Percentiles rank a stretch among this genome's conserved stretches.
phyloP scores from a whole-genome alignment of 2,888 invertebrate genomes.

The Cerceris rybyensis region DNA sequence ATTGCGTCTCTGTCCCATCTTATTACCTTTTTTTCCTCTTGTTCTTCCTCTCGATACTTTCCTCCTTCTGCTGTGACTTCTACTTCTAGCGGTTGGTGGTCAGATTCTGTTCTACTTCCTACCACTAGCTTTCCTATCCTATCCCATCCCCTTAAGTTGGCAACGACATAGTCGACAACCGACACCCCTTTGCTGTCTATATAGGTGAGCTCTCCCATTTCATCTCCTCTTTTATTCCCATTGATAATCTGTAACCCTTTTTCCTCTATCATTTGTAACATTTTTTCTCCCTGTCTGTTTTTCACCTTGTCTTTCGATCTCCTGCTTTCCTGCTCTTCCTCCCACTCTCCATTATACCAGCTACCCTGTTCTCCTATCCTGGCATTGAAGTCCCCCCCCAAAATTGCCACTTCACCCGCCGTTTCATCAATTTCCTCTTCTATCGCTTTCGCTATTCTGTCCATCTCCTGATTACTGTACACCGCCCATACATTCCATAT shows the following conservation, averaged over 20 bases:
- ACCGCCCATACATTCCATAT: neutral
- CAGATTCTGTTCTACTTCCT: neutral
- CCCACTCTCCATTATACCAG: neutral
- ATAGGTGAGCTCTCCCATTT: constrained; percentile 8
- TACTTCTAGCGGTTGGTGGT: constrained; percentile 1
- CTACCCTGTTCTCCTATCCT: constrained; percentile 5
- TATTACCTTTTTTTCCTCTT: neutral
- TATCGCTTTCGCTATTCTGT: neutral
- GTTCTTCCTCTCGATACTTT: neutral
- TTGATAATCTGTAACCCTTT: neutral
- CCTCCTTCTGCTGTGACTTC: neutral
- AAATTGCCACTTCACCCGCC: neutral
- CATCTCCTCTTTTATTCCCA: constrained; percentile 3
- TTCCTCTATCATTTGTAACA: neutral
- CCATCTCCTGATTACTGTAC: neutral
- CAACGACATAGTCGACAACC: constrained; percentile 7
- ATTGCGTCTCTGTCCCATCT: neutral
- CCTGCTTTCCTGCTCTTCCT: neutral
- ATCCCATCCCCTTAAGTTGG: neutral
- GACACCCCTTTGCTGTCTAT: neutral
- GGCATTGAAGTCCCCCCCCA: constrained; percentile 1
- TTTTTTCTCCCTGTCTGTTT: neutral
- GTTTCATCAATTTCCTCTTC: neutral
- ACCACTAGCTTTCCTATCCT: neutral
- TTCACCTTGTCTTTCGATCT: constrained; percentile 6